Evolutionary conservation across 1,140 invertebrate genomes (phyloP), one percentile per base, ranked within the genome.

Genomic region (Panagrolaimus sp.): DNA sequence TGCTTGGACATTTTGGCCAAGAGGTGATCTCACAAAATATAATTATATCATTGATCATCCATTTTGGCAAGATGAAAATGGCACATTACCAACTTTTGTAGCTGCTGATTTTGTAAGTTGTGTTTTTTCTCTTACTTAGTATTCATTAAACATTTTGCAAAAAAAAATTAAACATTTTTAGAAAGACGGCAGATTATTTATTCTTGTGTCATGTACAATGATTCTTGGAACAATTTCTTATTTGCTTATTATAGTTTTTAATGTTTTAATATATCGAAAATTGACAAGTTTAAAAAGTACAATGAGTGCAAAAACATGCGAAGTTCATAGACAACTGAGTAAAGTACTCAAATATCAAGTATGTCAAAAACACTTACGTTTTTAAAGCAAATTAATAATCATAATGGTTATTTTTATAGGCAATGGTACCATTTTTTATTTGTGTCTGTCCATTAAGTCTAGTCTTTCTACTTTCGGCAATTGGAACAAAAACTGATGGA

Each of bases 81-180:
- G 51, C 14, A 57, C 20, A 25, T 57, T 57, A 27, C 51, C 51
- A 27, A 25, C 20, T 57, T 57, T 57, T 57, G 51, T 57, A 9
- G 51, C 51, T 25, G 20, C 51, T 57, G 51, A 57, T 57, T 25
- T 57, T 20, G 51, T 57, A 25, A 57, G 51, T 57, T 57, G 31
- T 38, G 7, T 38, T 4, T 38, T 38, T 38, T 38, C 7, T 4
- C 2, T 4, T 38, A 38, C 7, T 7, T 38, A 38, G 2, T 38
- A 14, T 2, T 25, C 4, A 57, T 13, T 5, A 25, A 8, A 23
- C n/a, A 57, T 2, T 13, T 57, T 57, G 11, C 4, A 9, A 57
- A 48, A 16, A 11, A 57, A 57, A 5, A 57, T 20, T 13, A 11
- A 4, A 57, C 5, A 20, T 4, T 57, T 57, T 14, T 13, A 57